These are phyloP conservation scores for Hartigia nigra DNA, from an alignment of 2,888 invertebrate species.

Conservation along the genomic window DNA sequence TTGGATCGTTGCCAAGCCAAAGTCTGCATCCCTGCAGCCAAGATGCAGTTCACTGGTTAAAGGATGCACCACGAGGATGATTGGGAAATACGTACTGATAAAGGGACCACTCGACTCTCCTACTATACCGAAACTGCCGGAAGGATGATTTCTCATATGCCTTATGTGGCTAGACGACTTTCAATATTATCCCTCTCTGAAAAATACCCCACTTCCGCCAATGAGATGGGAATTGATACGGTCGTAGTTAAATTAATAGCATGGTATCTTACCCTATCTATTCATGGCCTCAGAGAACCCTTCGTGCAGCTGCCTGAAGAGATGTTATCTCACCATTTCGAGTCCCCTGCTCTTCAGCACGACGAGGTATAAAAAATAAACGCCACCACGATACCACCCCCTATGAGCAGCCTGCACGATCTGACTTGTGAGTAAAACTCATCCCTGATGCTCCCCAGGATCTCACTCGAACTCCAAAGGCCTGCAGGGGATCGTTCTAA, in stretches of 20 bases:
- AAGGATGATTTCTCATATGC: neutral
- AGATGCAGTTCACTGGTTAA: slow-evolving; percentile 28
- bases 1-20: slow-evolving; percentile 50
- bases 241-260: slow-evolving; percentile 9
- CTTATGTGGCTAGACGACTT: neutral
- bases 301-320: slow-evolving; percentile 2
- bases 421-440: neutral
- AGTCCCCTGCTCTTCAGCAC: neutral
- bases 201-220: slow-evolving; percentile 8
- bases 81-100: neutral
- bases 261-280: slow-evolving; percentile 5
- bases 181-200: neutral
- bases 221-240: neutral
- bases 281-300: slow-evolving; percentile 2
- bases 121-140: neutral
- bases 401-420: neutral
- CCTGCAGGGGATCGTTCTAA: slow-evolving; percentile 22
- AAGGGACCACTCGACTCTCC: neutral
- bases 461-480: neutral
- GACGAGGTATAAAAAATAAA: neutral
- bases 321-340: neutral
- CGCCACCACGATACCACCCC: neutral
- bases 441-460: neutral
- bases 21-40: slow-evolving; percentile 39
- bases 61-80: neutral